Evolutionary conservation across 2,797 vertebrate genomes (phyloP), one percentile per base, ranked within the genome.

Genomic region (Rhyacichthys aspro): DNA sequence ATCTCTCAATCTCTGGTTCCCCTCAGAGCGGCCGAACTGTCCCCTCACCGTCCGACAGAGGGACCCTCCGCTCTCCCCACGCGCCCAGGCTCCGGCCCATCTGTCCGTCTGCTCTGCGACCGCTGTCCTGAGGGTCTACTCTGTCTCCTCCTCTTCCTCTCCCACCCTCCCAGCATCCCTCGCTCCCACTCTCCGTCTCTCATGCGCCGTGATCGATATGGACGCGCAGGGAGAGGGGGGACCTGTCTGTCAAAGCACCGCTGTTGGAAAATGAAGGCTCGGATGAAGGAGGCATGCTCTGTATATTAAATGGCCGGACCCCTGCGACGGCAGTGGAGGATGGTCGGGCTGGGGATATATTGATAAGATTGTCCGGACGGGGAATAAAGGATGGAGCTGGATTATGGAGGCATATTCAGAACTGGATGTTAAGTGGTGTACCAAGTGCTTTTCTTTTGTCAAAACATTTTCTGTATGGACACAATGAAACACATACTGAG

Each of bases 221-320:
- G 86, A 86, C 84, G 86, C 86, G 57, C 79, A 88, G 88, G 88
- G 88, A 90, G 86, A 78, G 68, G 61, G 76, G 89, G 84, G 86
- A 86, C 85, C 88, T 90, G 90, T 90, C 90, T 88, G 86, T 91
- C 88, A 91, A 88, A 90, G 86, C 50, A 28, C 79, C 44, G 70
- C 72, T 61, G 74, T 73, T 77, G 81, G 81, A 91, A 90, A 92
- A 92, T 88, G 86, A 91, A 88, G 83, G 85, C 83, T 84, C 77
- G 78, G 86, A 88, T 88, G 86, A 90, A 89, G 86, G 84, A 90
- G 86, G 87, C 86, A 90, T 90, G 86, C 88, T 85, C 87, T 90
- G 90, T 89, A 90, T 91, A 91, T 92, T 91, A 92, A 92, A 90
- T 84, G 80, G 77, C 61, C 67, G 69, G 79, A 83, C 75, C 83